A percentile compares a stretch with the other conserved stretches of the same genome.
Evolutionary conservation across 2,888 invertebrate species (phyloP).

Genomic region (Rapana venosa): DNA sequence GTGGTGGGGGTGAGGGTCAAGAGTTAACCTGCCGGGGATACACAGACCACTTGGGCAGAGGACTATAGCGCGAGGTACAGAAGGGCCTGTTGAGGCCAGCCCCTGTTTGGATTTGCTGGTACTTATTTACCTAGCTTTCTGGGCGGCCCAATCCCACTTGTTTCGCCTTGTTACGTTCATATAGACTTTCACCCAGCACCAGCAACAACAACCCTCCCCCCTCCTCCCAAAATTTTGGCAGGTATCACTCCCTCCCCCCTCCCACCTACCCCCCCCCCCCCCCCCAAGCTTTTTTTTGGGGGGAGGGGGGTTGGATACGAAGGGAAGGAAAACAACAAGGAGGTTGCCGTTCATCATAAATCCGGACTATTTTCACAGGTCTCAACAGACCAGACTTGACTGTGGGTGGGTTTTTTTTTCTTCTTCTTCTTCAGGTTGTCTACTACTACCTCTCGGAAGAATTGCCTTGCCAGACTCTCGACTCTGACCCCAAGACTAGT

Average conservation of each 20-base stretch:
- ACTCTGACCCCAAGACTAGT: neutral
- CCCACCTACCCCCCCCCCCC: too few relatives aligned
- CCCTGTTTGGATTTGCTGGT: neutral
- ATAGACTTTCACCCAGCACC: neutral
- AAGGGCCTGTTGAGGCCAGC: neutral
- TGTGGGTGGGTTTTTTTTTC: too few relatives aligned
- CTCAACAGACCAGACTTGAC: neutral
- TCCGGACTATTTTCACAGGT: neutral
- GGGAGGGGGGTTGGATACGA: too few relatives aligned
- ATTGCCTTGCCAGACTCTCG: too few relatives aligned
- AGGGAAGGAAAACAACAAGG: too few relatives aligned
- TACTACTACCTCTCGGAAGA: neutral
- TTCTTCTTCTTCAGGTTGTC: too few relatives aligned
- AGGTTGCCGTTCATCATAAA: too few relatives aligned
- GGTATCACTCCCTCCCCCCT: too few relatives aligned
- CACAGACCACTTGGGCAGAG: neutral
- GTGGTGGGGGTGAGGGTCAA: neutral
- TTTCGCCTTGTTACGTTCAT: neutral
- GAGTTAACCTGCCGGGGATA: neutral
- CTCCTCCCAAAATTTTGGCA: too few relatives aligned
- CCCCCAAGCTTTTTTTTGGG: too few relatives aligned
- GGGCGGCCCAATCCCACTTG: neutral
- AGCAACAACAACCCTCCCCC: neutral
- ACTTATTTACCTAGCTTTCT: constrained; percentile 2
- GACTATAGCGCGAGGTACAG: neutral